phyloP scores from a whole-genome alignment of 2,888 invertebrate genomes.

The Drosophila maculinotata region DNA sequence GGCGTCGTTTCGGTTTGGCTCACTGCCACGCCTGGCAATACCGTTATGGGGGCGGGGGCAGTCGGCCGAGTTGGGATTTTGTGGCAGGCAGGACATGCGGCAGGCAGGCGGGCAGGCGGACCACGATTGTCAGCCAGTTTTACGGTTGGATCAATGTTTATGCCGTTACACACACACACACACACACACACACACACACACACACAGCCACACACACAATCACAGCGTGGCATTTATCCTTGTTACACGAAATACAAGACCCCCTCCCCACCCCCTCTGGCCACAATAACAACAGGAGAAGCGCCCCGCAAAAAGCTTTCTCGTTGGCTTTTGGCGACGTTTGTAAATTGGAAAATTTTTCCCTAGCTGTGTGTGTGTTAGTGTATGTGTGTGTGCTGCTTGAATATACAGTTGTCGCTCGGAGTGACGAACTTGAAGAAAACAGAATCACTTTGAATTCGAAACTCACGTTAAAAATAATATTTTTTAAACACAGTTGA shows the following conservation, averaged over 20 bases:
- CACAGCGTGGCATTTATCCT: conserved; percentile 76
- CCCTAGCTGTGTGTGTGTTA: conserved; percentile 40
- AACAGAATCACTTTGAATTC: not conserved
- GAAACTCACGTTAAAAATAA: no score
- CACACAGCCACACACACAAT: conserved; percentile 37
- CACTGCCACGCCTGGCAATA: conserved; percentile 60
- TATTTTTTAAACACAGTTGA: no score
- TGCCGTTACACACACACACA: conserved; percentile 61
- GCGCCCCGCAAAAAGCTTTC: conserved; percentile 35
- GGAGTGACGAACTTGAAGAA: not conserved
- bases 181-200: conserved; percentile 46
- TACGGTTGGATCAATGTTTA: conserved; percentile 81
- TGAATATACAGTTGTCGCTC: conserved; percentile 1
- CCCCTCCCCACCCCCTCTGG: not conserved
- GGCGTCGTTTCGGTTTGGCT: conserved; percentile 76
- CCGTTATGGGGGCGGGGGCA: conserved; percentile 1
- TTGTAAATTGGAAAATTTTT: conserved; percentile 83
- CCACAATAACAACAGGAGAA: conserved; percentile 11
- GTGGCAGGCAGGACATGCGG: conserved; percentile 34
- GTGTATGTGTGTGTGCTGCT: conserved; percentile 22
- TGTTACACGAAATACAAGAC: conserved; percentile 58
- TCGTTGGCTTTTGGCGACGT: conserved; percentile 73
- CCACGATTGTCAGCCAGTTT: conserved; percentile 77
- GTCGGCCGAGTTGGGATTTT: conserved; percentile 9
- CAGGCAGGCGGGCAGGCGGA: conserved; percentile 5